A percentile compares a stretch with the other conserved stretches of the same genome.
Conservation (phyloP, 2,888 invertebrate species). For the Eulithis testata region DNA sequence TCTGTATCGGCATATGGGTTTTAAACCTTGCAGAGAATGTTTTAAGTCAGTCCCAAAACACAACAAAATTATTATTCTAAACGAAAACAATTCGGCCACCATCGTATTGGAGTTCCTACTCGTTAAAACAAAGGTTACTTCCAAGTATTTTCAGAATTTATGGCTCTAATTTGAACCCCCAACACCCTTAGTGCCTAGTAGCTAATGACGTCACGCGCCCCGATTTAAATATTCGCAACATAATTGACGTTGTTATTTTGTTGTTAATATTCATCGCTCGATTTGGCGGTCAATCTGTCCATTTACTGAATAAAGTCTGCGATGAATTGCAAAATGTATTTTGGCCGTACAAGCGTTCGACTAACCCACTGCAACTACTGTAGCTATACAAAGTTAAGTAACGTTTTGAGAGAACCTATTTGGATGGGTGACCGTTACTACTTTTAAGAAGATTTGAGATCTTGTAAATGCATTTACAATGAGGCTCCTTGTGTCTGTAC, state of each 20-base stretch:
- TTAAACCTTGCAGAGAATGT: no score
- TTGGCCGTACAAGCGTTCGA: not conserved
- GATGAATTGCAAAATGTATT: conserved; percentile 5
- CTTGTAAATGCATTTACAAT: no score
- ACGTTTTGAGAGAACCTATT: no score
- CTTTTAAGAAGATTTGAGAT: no score
- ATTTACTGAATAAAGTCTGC: conserved; percentile 9
- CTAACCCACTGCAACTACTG: no score
- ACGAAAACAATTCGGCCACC: conserved; percentile 14
- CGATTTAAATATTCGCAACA: conserved; percentile 69
- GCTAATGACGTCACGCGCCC: conserved; percentile 62
- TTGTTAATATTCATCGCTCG: conserved; percentile 37
- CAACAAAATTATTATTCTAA: not conserved
- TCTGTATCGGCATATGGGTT: no score
- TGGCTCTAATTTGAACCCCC: conserved; percentile 49
- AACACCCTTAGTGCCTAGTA: conserved; percentile 55
- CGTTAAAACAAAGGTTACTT: conserved; percentile 16
- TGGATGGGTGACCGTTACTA: no score
- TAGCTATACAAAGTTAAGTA: no score
- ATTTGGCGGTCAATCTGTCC: conserved; percentile 36
- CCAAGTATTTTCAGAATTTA: conserved; percentile 23
- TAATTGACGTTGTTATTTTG: conserved; percentile 68
- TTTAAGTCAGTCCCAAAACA: not conserved
- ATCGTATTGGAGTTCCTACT: conserved; percentile 9
- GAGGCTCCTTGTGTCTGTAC: no score